Base-by-base conservation (phyloP, 1,140 invertebrate species). In the Drosophila tani region DNA sequence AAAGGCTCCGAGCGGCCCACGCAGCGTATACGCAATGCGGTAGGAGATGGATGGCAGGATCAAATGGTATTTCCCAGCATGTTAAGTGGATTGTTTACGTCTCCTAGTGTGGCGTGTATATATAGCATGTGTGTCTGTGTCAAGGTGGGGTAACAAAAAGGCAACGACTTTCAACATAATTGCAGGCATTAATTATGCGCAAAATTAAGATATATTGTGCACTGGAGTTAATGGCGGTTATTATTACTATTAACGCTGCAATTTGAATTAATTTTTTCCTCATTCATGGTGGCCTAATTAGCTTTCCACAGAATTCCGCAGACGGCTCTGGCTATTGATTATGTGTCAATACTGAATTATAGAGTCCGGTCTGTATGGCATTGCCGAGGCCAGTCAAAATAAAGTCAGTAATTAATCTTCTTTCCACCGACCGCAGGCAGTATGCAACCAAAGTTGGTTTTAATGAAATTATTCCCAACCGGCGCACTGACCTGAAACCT, bases 21-120 rank as follows among this genome's bases (percentile, higher is more conserved):
- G 56, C 47, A 75, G 64, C 71, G 74, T 84, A 81, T 84, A 84
- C 73, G 62, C 41, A 88, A 88, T 60, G 32, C 66, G 62, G 49
- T 41, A 17, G 43, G 53, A 90, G 86, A 88, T 88, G 87, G 85
- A 90, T 90, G 70, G 71, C 81, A 65, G 85, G 79, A 90, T 90
- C 85, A 90, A 88, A 88, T 88, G 82, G 68, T 85, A 90, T 90
- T 80, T 79, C 79, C 66, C 79, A 73, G 81, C 79, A 81, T 79
- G 85, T 90, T 90, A 90, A 90, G 85, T 90, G 79, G 68, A 82
- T 78, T 90, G 85, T 76, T 82, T 85, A 74, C 79, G 85, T 80
- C 58, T 65, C 62, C 53, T 57, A 21, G 68, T 50, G 41, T 29
- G 58, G 35, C 35, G 41, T 40, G 29, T 57, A 27, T 50, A 17